Evolutionary conservation across 2,888 invertebrate species (phyloP).

Genomic region (Galeopsomyia nigrocyanea): DNA sequence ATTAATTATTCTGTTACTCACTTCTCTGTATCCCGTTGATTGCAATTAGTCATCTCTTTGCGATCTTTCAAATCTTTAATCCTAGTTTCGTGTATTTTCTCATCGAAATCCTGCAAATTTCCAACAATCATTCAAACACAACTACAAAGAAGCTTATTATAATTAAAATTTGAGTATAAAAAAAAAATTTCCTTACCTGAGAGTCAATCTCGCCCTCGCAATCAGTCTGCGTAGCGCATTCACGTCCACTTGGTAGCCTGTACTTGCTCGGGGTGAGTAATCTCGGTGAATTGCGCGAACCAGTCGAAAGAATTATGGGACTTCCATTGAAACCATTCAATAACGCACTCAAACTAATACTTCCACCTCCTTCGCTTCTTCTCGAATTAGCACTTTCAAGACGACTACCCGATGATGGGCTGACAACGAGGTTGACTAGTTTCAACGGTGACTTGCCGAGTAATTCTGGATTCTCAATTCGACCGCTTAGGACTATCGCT

Average conservation of each 20-base stretch:
- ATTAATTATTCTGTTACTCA: constrained; percentile 49
- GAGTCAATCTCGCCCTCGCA: constrained; percentile 70
- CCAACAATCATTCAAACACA: no score
- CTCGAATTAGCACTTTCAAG: neutral
- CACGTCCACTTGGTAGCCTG: constrained; percentile 72
- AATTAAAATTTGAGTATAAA: neutral
- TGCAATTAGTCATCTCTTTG: constrained; percentile 78
- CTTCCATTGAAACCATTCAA: constrained; percentile 37
- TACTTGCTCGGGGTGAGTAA: constrained; percentile 74
- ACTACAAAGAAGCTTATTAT: neutral
- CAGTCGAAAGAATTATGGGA: constrained; percentile 42
- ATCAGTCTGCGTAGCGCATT: constrained; percentile 81
- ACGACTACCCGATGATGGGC: constrained; percentile 10
- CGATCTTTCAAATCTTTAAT: constrained; percentile 74
- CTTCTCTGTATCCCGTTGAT: constrained; percentile 69
- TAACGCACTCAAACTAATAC: neutral
- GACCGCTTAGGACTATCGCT: constrained; percentile 63
- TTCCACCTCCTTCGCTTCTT: no score
- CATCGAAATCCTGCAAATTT: constrained; percentile 35
- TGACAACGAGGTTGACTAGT: constrained; percentile 61
- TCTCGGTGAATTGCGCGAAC: constrained; percentile 46
- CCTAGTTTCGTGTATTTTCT: constrained; percentile 49
- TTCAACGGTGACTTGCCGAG: constrained; percentile 57
- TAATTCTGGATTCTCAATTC: constrained; percentile 62
- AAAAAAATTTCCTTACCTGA: neutral